Percentiles rank a stretch among this genome's conserved stretches.
phyloP scores from a whole-genome alignment of 1,140 invertebrate species.

The Anastrepha ludens region DNA sequence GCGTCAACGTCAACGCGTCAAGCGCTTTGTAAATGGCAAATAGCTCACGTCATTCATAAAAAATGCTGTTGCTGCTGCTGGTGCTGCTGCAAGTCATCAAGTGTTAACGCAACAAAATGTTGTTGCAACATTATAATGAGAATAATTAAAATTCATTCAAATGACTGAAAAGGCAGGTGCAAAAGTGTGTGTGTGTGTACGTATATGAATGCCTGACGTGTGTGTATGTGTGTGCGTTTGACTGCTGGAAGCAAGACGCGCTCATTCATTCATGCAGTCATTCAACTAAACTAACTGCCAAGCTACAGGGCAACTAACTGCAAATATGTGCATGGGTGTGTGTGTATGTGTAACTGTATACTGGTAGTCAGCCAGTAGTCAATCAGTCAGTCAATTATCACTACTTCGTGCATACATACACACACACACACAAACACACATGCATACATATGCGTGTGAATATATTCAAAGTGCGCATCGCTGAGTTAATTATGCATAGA shows the following conservation, averaged over 20 bases:
- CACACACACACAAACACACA: background rate
- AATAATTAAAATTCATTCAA: slow-evolving; percentile 51
- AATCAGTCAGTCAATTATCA: slow-evolving; percentile 18
- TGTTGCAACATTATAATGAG: slow-evolving; percentile 49
- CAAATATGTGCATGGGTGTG: background rate
- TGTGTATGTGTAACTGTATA: too few species aligned
- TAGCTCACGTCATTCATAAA: slow-evolving; percentile 50
- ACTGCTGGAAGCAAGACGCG: background rate
- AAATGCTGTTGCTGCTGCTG: slow-evolving; percentile 17
- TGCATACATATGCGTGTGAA: background rate
- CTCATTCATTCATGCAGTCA: background rate
- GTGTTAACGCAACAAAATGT: background rate
- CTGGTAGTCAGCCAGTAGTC: background rate
- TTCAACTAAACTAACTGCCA: background rate
- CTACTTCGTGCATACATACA: too few species aligned
- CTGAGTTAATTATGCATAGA: slow-evolving; percentile 38
- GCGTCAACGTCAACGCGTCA: slow-evolving; percentile 10
- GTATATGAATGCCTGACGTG: background rate
- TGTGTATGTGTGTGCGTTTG: background rate
- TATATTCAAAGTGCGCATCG: slow-evolving; percentile 1
- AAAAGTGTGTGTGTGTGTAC: background rate
- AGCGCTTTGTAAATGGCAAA: slow-evolving; percentile 45
- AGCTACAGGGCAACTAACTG: background rate
- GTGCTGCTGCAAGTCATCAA: background rate
- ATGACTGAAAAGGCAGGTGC: slow-evolving; percentile 21